Evolutionary conservation across 2,888 invertebrate species (phyloP), one percentile per base, ranked within the genome.

Genomic region (Noctua janthe): DNA sequence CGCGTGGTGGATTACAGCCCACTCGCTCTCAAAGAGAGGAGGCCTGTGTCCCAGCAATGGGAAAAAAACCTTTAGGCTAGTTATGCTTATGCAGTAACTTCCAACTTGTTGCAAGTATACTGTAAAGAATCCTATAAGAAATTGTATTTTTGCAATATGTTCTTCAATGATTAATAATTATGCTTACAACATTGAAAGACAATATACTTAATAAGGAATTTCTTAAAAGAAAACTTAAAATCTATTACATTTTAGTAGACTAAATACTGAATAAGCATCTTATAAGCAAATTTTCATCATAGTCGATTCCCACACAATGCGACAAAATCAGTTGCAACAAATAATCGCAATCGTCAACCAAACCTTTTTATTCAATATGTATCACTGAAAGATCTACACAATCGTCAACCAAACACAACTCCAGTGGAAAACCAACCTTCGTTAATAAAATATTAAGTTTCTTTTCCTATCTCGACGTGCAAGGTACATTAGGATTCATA

Each of bases 341-440:
- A 56, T 10, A 81, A 74, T 74, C 81, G 77, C 74, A 83, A 64
- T 43, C 76, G 78, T 49, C 23, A 0, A 76, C 71, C 2, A 47
- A 84, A 71, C 78, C 76, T 88, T 74, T 15, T 74, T 80, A 90
- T 87, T 93, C 89, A 91, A 86, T 90, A 94, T 94, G 93, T 92
- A 94, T 94, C 94, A 88, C 73, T 72, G 56, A 82, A 86, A 89
- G 85, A 94, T 92, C 91, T 89, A 90, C 87, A 81, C 86, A 90
- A 85, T 88, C 71, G 76, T 76, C 79, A 82, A 80, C 71, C 51
- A n/a, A 49, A 29, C 6, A 20, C 4, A 29, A 10, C 1, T 1
- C 5, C 79, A 79, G 78, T 8, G 15, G 1, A 82, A 79, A 67
- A 7, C 59, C 29, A 62, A 84, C 88, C 76, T 39, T 39, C 35